These are phyloP conservation scores for Cichladusa arquata DNA, from an alignment of 2,113 vertebrate genomes.

Conservation along the genomic window DNA sequence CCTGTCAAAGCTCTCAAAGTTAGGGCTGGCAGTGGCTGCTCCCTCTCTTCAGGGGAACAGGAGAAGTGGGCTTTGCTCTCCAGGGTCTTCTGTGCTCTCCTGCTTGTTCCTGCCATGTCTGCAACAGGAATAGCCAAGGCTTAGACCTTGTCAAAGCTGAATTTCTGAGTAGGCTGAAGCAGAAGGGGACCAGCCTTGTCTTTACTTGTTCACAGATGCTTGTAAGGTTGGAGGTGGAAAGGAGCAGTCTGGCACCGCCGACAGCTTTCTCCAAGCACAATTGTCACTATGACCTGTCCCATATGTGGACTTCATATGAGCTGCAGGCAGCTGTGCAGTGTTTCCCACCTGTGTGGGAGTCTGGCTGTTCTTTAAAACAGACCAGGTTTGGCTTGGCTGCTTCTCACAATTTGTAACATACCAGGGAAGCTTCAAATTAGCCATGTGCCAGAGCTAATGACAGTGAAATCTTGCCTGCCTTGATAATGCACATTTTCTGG, in stretches of 20 bases:
- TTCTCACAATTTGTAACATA: slow-evolving; percentile 1
- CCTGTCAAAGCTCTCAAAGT: background rate
- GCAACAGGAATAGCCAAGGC: background rate
- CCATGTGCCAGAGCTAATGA: background rate
- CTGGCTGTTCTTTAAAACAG: background rate
- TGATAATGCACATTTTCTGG: background rate
- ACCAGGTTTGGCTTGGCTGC: background rate
- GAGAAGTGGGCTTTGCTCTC: background rate
- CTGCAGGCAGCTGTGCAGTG: background rate
- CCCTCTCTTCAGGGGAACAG: background rate
- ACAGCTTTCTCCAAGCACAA: background rate
- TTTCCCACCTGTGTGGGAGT: background rate
- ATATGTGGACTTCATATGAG: background rate
- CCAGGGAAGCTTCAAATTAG: background rate
- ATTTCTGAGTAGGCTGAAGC: background rate
- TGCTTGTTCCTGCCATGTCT: background rate
- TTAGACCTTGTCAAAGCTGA: background rate
- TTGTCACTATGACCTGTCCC: background rate
- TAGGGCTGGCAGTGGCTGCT: background rate
- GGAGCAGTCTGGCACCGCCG: background rate
- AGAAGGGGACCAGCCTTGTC: background rate
- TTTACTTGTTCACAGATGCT: background rate
- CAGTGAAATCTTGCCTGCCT: background rate
- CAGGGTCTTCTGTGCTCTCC: background rate
- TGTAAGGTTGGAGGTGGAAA: background rate